A percentile compares a stretch with the other conserved stretches of the same genome.
Evolutionary conservation across 1,140 invertebrate species (phyloP).

Genomic region (Lepidurus apus): DNA sequence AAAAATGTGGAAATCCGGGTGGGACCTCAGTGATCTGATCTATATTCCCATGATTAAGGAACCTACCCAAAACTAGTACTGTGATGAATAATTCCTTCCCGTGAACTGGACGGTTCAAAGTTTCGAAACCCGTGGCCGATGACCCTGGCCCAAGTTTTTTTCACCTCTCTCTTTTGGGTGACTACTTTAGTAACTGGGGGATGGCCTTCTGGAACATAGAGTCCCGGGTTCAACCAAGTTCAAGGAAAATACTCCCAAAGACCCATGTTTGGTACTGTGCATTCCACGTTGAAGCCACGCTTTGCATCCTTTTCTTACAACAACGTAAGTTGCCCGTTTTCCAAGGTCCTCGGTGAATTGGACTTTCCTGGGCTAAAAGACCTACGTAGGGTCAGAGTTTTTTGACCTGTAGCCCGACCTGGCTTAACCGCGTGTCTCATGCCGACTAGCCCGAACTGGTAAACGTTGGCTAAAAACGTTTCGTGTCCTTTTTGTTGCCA

Average conservation of each 20-base stretch:
- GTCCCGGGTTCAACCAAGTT: neutral
- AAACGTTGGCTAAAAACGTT: neutral
- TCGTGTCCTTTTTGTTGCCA: neutral
- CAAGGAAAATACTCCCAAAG: neutral
- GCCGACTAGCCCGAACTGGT: neutral
- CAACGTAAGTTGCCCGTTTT: slow-evolving; percentile 10
- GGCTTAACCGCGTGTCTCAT: neutral
- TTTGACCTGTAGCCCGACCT: neutral
- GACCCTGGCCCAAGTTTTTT: neutral
- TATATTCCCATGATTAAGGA: no score
- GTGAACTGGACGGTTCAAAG: no score
- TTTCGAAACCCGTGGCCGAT: neutral
- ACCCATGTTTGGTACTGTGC: neutral
- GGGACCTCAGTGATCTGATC: no score
- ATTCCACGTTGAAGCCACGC: slow-evolving; percentile 4
- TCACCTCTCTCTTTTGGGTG: neutral
- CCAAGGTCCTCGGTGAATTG: neutral
- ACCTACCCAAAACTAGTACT: no score
- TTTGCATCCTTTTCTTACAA: neutral
- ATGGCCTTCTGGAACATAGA: neutral
- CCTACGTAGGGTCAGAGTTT: neutral
- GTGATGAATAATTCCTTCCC: no score
- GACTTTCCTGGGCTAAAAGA: slow-evolving; percentile 1
- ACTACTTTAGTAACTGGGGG: neutral
- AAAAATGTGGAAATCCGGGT: no score